These are phyloP conservation scores for Heterotilapia buettikoferi DNA, from an alignment of 2,113 vertebrate species.

Conservation along the genomic window DNA sequence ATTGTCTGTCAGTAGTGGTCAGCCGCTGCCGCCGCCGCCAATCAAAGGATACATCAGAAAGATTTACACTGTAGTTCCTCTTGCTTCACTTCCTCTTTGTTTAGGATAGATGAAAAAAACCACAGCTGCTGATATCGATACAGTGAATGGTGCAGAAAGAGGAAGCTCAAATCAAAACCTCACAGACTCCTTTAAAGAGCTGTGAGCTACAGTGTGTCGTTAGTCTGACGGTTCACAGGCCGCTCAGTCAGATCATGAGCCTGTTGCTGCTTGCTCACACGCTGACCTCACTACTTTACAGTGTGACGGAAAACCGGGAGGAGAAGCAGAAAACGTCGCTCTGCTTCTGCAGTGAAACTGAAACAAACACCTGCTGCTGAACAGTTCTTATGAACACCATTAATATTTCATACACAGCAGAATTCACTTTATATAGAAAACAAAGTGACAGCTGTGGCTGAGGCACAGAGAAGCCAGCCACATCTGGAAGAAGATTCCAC, in stretches of 20 bases:
- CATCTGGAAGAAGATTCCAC: not conserved
- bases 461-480: not conserved
- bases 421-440: not conserved
- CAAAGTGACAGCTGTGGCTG: not conserved
- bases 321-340: not conserved
- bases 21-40: too few species aligned
- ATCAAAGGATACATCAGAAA: not conserved
- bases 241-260: not conserved
- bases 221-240: not conserved
- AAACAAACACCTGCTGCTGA: not conserved
- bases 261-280: not conserved
- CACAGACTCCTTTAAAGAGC: not conserved
- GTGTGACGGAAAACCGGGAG: not conserved
- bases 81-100: constrained; percentile 20
- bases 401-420: not conserved
- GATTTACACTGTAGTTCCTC: not conserved
- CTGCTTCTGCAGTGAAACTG: not conserved
- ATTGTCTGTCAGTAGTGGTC: not conserved
- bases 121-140: not conserved
- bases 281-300: not conserved
- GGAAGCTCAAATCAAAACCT: constrained; percentile 12
- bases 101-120: not conserved
- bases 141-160: not conserved
- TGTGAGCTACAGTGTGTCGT: not conserved
- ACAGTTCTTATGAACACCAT: not conserved